These are phyloP conservation scores for Phocoena sinus DNA, from an alignment of 2,113 vertebrate genomes.

Conservation along the genomic window DNA sequence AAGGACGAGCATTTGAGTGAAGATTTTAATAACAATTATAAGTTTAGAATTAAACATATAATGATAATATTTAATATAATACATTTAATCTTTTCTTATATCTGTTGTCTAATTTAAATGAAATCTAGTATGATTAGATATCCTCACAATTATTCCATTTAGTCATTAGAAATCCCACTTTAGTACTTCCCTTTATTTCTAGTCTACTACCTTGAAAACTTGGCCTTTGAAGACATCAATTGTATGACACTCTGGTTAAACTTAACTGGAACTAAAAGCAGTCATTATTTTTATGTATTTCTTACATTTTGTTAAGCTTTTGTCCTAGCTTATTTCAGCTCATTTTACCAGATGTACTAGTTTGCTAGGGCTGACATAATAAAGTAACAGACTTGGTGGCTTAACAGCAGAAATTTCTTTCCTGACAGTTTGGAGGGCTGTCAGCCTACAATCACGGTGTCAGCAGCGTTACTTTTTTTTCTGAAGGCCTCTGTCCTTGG, in stretches of 20 bases:
- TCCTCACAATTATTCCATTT: not conserved
- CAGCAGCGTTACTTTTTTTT: accelerated
- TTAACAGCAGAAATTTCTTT: not conserved
- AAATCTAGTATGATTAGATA: not conserved
- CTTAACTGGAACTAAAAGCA: not conserved
- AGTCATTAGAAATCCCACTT: not conserved
- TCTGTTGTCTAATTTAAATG: not conserved
- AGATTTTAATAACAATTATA: not conserved
- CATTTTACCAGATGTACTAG: not conserved
- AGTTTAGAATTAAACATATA: not conserved
- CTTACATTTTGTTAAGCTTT: not conserved
- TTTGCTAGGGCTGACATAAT: not conserved
- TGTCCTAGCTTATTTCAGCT: not conserved
- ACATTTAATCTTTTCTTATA: not conserved
- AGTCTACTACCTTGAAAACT: not conserved
- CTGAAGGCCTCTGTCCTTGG: not conserved
- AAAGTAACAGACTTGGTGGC: not conserved
- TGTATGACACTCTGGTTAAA: not conserved
- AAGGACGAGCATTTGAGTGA: not conserved
- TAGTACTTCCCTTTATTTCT: not conserved
- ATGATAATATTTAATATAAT: not conserved
- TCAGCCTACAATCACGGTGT: not conserved
- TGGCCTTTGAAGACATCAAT: not conserved
- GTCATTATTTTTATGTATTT: not conserved
- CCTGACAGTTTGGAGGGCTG: not conserved